Evolutionary conservation across 2,888 invertebrate genomes (phyloP).

Genomic region (Drosophila longiperda): DNA sequence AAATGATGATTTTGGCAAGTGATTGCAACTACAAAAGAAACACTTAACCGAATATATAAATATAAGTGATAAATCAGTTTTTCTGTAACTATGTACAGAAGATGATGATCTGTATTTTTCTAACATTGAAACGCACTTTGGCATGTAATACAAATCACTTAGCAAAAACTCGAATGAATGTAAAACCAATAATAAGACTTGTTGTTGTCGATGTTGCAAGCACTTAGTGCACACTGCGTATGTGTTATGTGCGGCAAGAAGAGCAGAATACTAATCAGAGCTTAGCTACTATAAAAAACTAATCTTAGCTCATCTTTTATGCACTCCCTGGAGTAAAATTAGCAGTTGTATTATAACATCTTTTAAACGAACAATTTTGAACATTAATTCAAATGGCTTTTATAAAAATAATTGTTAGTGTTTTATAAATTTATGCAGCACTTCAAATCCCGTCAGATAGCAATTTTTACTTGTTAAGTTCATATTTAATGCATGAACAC

Average conservation of each 20-base stretch:
- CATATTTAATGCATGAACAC: background rate
- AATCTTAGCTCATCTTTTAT: background rate
- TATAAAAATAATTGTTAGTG: background rate
- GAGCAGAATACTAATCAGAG: background rate
- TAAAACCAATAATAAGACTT: background rate
- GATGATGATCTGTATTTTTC: background rate
- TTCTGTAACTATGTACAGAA: background rate
- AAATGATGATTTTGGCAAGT: conserved; percentile 15
- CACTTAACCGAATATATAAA: background rate
- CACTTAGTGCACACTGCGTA: background rate
- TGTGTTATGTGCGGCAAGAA: background rate
- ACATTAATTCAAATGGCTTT: background rate
- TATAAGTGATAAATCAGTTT: conserved; percentile 8
- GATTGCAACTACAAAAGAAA: background rate
- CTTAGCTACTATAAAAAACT: background rate
- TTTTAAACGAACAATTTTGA: background rate
- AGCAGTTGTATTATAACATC: background rate
- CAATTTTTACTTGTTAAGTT: background rate
- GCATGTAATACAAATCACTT: background rate
- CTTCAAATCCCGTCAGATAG: background rate
- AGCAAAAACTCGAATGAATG: background rate
- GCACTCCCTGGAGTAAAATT: background rate
- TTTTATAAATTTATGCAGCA: background rate
- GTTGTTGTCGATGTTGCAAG: background rate
- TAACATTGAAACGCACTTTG: background rate